A percentile compares a stretch with the other conserved stretches of the same genome.
phyloP scores from a whole-genome alignment of 2,888 invertebrate species.

The Melipona beecheii region DNA sequence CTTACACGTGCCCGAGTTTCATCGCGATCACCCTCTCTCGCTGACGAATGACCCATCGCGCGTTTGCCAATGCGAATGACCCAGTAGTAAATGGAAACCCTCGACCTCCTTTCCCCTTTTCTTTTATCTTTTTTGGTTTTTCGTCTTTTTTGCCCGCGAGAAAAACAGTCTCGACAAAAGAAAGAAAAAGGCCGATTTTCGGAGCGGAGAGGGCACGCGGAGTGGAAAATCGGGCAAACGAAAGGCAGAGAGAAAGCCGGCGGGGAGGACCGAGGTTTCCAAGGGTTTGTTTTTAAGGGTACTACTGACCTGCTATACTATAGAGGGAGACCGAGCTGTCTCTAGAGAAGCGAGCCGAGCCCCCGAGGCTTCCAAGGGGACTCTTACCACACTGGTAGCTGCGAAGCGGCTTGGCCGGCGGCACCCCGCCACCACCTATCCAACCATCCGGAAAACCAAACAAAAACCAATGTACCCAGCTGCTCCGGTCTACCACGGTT shows the following conservation, averaged over 20 bases:
- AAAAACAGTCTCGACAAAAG: not conserved
- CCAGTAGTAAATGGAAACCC: not conserved
- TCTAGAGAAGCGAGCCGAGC: conserved; percentile 82
- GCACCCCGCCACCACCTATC: conserved; percentile 83
- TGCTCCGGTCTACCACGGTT: conserved; percentile 49
- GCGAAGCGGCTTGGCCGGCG: conserved; percentile 87
- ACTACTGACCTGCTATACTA: conserved; percentile 86
- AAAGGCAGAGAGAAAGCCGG: not conserved
- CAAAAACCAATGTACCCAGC: conserved; percentile 75
- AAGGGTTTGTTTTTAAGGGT: conserved; percentile 52
- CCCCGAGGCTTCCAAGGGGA: conserved; percentile 83
- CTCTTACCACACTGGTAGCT: conserved; percentile 85
- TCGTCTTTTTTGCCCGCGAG: no score
- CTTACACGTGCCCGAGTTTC: not conserved
- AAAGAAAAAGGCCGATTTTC: no score
- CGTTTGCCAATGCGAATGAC: not conserved
- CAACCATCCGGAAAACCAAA: conserved; percentile 80
- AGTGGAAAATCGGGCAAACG: conserved; percentile 10
- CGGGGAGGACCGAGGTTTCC: conserved; percentile 38
- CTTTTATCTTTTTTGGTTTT: not conserved
- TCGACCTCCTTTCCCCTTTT: not conserved
- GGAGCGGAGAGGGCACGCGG: not conserved
- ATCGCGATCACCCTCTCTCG: not conserved
- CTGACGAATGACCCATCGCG: not conserved
- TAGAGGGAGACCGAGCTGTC: conserved; percentile 85